Percentiles rank a stretch among this genome's conserved stretches.
phyloP scores from a whole-genome alignment of 2,888 invertebrate genomes.

The Himalopsyche anomala region DNA sequence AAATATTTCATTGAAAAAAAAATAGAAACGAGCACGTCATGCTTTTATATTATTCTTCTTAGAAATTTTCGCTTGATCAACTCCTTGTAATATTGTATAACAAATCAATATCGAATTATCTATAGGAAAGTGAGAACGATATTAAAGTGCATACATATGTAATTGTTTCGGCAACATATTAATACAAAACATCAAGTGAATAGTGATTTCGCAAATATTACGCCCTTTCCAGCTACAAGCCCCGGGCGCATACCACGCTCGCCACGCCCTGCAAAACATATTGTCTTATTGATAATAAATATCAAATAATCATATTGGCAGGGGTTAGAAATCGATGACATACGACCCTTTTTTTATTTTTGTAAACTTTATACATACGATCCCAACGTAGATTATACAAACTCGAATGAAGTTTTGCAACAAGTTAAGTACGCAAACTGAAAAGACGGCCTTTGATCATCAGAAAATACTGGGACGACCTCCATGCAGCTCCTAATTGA shows the following conservation, averaged over 20 bases:
- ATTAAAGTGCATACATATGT: conserved; percentile 18
- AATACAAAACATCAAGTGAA: conserved; percentile 28
- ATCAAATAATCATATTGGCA: conserved; percentile 1
- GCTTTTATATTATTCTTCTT: not conserved
- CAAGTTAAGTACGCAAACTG: no score
- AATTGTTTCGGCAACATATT: conserved; percentile 23
- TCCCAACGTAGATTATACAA: no score
- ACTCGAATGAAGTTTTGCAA: no score
- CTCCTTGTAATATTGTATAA: not conserved
- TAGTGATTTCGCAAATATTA: conserved; percentile 37
- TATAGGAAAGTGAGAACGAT: not conserved
- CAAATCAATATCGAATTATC: not conserved
- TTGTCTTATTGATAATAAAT: conserved; percentile 35
- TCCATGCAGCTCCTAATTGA: no score
- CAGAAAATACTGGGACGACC: no score
- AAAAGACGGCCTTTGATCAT: no score
- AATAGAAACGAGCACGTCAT: no score
- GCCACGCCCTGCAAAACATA: conserved; percentile 40
- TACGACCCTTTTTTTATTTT: not conserved
- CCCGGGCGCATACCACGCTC: conserved; percentile 1
- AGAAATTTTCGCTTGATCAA: not conserved
- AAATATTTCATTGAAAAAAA: no score
- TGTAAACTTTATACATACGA: no score
- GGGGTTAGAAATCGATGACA: not conserved
- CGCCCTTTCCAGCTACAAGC: conserved; percentile 24